These are phyloP conservation scores for Grammomys dolichurus DNA, from an alignment of 2,113 vertebrate genomes.

Conservation along the genomic window DNA sequence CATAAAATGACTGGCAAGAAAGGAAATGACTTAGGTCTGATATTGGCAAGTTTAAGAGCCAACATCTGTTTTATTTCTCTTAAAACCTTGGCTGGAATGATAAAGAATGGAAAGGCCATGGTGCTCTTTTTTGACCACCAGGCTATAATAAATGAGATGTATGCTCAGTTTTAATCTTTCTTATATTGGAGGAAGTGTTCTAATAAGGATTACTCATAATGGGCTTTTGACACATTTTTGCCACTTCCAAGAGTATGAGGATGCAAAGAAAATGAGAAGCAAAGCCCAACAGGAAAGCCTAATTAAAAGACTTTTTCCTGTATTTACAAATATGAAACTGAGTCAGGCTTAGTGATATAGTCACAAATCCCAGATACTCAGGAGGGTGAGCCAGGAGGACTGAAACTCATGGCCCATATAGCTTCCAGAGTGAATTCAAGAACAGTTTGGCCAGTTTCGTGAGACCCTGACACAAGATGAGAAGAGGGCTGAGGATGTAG, in stretches of 20 bases:
- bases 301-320: slow-evolving; percentile 16
- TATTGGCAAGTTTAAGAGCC: slow-evolving; percentile 20
- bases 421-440: not conserved
- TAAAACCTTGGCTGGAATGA: slow-evolving; percentile 38
- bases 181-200: slow-evolving; percentile 42
- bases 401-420: not conserved
- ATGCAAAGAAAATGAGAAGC: slow-evolving; percentile 52
- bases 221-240: slow-evolving; percentile 52
- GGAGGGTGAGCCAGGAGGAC: not conserved
- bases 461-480: not conserved
- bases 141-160: slow-evolving; percentile 41
- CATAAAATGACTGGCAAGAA: slow-evolving; percentile 33
- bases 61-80: slow-evolving; percentile 61
- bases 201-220: slow-evolving; percentile 48
- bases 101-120: slow-evolving; percentile 2
- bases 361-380: not conserved
- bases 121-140: not conserved
- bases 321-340: slow-evolving; percentile 54
- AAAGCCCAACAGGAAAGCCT: slow-evolving; percentile 54
- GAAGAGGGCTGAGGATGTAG: not conserved
- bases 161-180: slow-evolving; percentile 11
- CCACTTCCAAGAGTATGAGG: slow-evolving; percentile 34
- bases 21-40: slow-evolving; percentile 37
- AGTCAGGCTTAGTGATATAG: not conserved
- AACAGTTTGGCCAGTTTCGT: not conserved